Percentiles rank a stretch among this genome's conserved stretches.
Evolutionary conservation across 2,797 vertebrate genomes (phyloP).

Genomic region (Amazona finschi): DNA sequence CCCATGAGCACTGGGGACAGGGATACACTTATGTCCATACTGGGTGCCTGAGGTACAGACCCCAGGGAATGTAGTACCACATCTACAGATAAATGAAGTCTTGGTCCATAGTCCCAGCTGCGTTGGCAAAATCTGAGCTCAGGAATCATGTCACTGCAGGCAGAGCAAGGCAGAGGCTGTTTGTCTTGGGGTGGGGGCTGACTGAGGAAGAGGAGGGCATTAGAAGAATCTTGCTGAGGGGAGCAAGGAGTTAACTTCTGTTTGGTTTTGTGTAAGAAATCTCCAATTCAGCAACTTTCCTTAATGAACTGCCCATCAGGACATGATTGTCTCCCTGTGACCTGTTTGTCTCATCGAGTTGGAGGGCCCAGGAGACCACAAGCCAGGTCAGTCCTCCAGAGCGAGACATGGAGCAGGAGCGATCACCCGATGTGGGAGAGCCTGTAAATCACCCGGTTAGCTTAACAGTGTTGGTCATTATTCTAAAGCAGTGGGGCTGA

Average conservation of each 20-base stretch:
- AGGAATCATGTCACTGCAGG: background rate
- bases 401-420: background rate
- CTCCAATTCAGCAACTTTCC: slow-evolving; percentile 23
- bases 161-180: background rate
- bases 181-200: background rate
- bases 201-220: background rate
- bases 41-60: background rate
- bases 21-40: background rate
- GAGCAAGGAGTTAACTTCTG: slow-evolving; percentile 38
- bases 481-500: slow-evolving; percentile 76
- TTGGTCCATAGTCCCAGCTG: background rate
- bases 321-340: slow-evolving; percentile 1
- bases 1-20: fast-evolving
- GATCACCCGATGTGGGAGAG: background rate
- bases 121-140: background rate
- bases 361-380: slow-evolving; percentile 43
- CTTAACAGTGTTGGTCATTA: slow-evolving; percentile 65
- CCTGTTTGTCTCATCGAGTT: background rate
- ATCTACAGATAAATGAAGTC: background rate
- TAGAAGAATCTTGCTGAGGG: background rate
- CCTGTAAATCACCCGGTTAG: slow-evolving; percentile 67
- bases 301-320: slow-evolving; percentile 57
- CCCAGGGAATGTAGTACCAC: background rate
- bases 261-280: background rate
- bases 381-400: slow-evolving; percentile 49